A percentile compares a stretch with the other conserved stretches of the same genome.
Conservation (phyloP, 2,888 invertebrate species). For the Opisthograptis luteolata region DNA sequence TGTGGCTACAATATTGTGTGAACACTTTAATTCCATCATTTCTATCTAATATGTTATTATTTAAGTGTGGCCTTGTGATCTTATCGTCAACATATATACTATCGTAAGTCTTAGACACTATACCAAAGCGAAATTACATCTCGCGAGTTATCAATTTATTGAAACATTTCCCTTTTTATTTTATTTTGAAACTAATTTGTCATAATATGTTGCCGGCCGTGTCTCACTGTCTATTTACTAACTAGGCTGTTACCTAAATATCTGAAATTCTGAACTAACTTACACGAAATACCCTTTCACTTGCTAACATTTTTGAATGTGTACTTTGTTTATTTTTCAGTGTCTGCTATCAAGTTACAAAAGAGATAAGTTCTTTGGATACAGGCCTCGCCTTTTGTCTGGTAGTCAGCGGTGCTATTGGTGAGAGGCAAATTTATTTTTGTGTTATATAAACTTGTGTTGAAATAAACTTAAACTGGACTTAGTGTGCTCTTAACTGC, state of each 20-base stretch:
- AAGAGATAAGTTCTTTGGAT: slow-evolving; percentile 70
- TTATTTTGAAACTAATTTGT: too few species aligned
- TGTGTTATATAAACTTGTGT: slow-evolving; percentile 40
- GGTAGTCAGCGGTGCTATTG: slow-evolving; percentile 73
- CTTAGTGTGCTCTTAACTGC: slow-evolving; percentile 1
- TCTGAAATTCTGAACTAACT: too few species aligned
- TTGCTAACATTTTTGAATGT: slow-evolving; percentile 21
- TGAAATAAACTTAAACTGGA: slow-evolving; percentile 30
- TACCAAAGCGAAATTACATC: too few species aligned
- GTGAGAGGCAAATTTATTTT: slow-evolving; percentile 64
- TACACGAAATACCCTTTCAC: slow-evolving; percentile 16
- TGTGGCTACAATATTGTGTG: slow-evolving; percentile 20
- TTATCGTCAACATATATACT: slow-evolving; percentile 69
- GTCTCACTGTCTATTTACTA: too few species aligned
- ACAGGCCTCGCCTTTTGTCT: slow-evolving; percentile 77
- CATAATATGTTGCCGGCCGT: too few species aligned
- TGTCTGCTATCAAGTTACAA: slow-evolving; percentile 70
- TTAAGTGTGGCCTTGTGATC: slow-evolving; percentile 70
- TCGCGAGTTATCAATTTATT: too few species aligned
- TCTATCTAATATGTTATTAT: slow-evolving; percentile 69
- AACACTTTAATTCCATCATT: too few species aligned
- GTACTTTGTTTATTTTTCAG: slow-evolving; percentile 53
- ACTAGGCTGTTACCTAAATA: too few species aligned
- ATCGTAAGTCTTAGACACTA: slow-evolving; percentile 72
- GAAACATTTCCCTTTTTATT: too few species aligned